phyloP scores from a whole-genome alignment of 2,113 vertebrate species.

The Opisthocomus hoazin region DNA sequence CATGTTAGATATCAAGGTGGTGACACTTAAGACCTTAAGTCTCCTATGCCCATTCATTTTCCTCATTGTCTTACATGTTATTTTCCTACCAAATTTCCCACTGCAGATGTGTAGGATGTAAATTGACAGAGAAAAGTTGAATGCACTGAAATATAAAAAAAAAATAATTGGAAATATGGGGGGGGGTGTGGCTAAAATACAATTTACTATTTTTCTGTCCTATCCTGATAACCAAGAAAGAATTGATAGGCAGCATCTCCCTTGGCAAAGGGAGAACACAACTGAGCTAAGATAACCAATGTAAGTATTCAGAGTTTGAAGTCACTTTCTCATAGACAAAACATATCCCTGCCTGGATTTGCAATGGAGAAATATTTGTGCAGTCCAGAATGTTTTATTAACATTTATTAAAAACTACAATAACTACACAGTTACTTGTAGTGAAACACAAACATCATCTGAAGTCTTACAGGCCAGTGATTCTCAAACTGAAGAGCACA shows the following conservation, averaged over 20 bases:
- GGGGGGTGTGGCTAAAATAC: no score
- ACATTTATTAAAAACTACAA: background rate
- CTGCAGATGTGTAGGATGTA: background rate
- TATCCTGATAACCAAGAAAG: background rate
- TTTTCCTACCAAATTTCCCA: background rate
- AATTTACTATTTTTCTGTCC: no score
- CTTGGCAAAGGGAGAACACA: background rate
- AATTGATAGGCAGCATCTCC: background rate
- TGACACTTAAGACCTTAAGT: background rate
- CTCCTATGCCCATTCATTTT: background rate
- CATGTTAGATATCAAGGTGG: no score
- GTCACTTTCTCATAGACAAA: background rate
- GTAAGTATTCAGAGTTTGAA: background rate
- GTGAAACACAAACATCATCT: background rate
- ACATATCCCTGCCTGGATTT: background rate
- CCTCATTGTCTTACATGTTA: background rate
- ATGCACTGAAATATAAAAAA: background rate
- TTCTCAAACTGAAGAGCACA: background rate
- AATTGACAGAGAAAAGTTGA: background rate
- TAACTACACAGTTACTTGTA: background rate
- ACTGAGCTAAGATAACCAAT: background rate
- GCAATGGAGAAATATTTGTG: background rate
- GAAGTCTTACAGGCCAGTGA: background rate
- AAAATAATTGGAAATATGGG: no score
- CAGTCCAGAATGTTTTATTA: background rate